Evolutionary conservation across 1,140 invertebrate species (phyloP), one percentile per base, ranked within the genome.

Genomic region (Portunus trituberculatus): DNA sequence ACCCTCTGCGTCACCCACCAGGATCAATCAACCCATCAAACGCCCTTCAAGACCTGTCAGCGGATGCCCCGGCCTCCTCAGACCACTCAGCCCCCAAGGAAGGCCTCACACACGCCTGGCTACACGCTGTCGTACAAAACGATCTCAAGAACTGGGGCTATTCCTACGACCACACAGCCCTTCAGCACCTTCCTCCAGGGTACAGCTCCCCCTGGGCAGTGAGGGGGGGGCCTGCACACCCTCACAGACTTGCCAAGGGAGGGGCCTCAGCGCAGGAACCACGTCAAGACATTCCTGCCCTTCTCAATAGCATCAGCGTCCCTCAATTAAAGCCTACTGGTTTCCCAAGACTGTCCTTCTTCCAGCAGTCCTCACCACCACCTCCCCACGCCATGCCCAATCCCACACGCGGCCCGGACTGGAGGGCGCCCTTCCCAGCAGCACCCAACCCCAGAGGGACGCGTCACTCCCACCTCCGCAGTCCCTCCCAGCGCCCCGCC

Each of bases 111-210:
- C 94, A 92, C 14, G 91, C 94, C 28, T 93, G 94, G 94, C 91
- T 93, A 4, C 94, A 95, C 82, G 94, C 94, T 31, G 31, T 91
- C 14, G 94, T 95, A 16, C 91, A 95, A 88, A 84, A 93, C 45
- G 94, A 95, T 31, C 94, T 93, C 83, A 92, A 93, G 48, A 88
- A 89, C 39, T 89, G 91, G 91, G 91, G 91, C 16, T 92, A 52
- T 25, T 84, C 94, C 12, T 95, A 95, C 82, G 94, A 95, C n/a
- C n/a, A 67, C 12, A 45, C 39, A 3, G 91, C 94, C 28, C 84
- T 92, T 25, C n/a, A 88, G 28, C 28, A 92, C 28, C 83, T 91
- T 76, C 88, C 88, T 10, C 67, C 48, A n/a, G 76, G 39, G 32
- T 91, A 91, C 39, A 25, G 67, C 20, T 76, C 8, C n/a, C 25